Evolutionary conservation across 2,888 invertebrate genomes (phyloP), one percentile per base, ranked within the genome.

Genomic region (Drosophila mimetica): DNA sequence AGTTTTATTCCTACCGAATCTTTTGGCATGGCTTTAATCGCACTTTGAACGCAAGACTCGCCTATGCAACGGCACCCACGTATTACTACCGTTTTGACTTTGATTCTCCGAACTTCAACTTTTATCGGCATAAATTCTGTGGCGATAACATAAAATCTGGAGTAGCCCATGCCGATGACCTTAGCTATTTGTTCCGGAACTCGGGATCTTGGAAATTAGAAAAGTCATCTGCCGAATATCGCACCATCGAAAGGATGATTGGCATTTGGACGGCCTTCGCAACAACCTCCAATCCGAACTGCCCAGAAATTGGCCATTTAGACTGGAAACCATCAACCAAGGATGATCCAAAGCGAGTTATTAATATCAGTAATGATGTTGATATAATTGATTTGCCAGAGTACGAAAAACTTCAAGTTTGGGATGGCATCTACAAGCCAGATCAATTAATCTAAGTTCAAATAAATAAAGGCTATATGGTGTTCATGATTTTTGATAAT

Each of bases 11-110:
- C 3, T 89, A 90, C 30, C 88, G 83, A 50, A 25, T 77, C 14
- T 91, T 90, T 52, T 90, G 89, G 89, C 91, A 90, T 73, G 89
- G 89, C 7, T 71, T 89, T 3, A 61, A 87, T 48, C 86, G 91
- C 8, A 81, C 88, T 3, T 30, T 90, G 8, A 53, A 77, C 11
- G 79, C 86, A 3, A 86, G 91, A 2, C 48, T 87, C 18, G 74
- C 81, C 9, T 77, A 78, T 55, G 66, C 76, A 6, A 73, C 42
- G 11, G 84, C 80, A 1, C 80, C 89, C 11, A 90, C 90, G 0
- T 91, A 88, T 70, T 77, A 80, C 3, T 90, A 90, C 47, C 87
- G 91, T 20, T 91, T 91, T 37, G 90, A 88, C 22, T 86, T 87
- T 42, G 91, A 91, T 73, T 91, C 90, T 0, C 74, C 81, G 8